phyloP scores from a whole-genome alignment of 1,140 invertebrate species.

The Venustaconcha ellipsiformis region DNA sequence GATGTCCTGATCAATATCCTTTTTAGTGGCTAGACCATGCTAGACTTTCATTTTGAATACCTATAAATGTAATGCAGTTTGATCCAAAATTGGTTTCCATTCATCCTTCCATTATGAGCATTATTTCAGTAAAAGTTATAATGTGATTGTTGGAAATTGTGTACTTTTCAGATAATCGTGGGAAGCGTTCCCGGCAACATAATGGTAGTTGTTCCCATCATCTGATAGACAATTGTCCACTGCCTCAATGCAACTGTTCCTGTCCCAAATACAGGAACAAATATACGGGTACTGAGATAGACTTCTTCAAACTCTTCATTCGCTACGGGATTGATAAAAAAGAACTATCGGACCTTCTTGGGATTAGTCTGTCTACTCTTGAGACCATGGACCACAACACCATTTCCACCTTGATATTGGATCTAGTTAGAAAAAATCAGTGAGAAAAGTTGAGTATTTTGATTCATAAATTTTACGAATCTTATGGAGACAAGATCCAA shows the following conservation, averaged over 20 bases:
- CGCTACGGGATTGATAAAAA: conserved; percentile 19
- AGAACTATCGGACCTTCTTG: conserved; percentile 21
- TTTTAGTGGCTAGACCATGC: too few relatives aligned
- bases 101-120: too few relatives aligned
- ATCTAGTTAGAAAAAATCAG: conserved; percentile 10
- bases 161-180: not conserved
- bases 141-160: too few relatives aligned
- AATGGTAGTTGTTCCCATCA: conserved; percentile 31
- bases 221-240: conserved; percentile 32
- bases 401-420: conserved; percentile 18
- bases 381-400: conserved; percentile 23
- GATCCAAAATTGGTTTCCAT: too few relatives aligned
- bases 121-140: too few relatives aligned
- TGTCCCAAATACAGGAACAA: conserved; percentile 32
- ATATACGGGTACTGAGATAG: conserved; percentile 28
- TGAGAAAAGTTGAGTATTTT: not conserved
- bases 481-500: not conserved
- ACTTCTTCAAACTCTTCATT: conserved; percentile 27
- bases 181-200: conserved; percentile 8
- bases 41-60: too few relatives aligned
- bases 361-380: conserved; percentile 17
- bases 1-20: too few relatives aligned
- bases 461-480: too few relatives aligned
- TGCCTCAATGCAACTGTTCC: conserved; percentile 24
- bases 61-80: too few relatives aligned